Conservation (phyloP, 1,140 invertebrate genomes). For the Drosophila baimaii region DNA sequence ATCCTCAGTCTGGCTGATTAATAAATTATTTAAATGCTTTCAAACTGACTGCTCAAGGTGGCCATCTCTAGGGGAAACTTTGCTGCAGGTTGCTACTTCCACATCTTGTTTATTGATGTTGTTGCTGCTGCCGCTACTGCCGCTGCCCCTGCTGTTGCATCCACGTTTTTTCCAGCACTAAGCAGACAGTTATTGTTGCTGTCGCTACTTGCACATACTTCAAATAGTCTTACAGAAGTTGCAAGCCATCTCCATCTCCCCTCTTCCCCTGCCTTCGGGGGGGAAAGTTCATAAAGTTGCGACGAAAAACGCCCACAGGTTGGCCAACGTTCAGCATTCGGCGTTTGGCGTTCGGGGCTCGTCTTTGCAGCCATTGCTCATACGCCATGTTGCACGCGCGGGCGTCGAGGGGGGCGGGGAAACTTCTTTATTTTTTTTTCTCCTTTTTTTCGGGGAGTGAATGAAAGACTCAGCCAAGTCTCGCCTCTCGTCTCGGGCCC, state of each 20-base stretch:
- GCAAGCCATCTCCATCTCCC: conserved; percentile 40
- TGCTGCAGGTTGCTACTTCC: conserved; percentile 39
- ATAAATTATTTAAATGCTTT: conserved; percentile 7
- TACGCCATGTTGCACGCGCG: conserved; percentile 66
- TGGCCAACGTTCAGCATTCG: conserved; percentile 48
- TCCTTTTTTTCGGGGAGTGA: conserved; percentile 31
- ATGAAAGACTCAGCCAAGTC: conserved; percentile 53
- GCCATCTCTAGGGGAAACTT: conserved; percentile 48
- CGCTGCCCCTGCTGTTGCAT: neutral
- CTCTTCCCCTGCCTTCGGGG: no score
- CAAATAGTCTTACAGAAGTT: conserved; percentile 71
- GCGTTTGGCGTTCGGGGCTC: conserved; percentile 48
- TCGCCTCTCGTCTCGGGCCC: conserved; percentile 44
- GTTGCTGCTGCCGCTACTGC: conserved; percentile 31
- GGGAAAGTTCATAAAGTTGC: conserved; percentile 77
- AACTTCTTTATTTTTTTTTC: conserved; percentile 37
- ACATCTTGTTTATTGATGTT: conserved; percentile 49
- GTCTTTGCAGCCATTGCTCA: conserved; percentile 73
- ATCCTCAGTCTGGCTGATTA: neutral
- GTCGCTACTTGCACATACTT: conserved; percentile 73
- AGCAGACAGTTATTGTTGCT: conserved; percentile 70
- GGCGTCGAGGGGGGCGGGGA: conserved; percentile 2
- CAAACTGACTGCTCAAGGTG: neutral
- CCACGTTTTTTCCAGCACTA: conserved; percentile 44
- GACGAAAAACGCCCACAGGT: conserved; percentile 80